Conservation (phyloP, 2,113 vertebrate genomes). For the Caretta caretta region DNA sequence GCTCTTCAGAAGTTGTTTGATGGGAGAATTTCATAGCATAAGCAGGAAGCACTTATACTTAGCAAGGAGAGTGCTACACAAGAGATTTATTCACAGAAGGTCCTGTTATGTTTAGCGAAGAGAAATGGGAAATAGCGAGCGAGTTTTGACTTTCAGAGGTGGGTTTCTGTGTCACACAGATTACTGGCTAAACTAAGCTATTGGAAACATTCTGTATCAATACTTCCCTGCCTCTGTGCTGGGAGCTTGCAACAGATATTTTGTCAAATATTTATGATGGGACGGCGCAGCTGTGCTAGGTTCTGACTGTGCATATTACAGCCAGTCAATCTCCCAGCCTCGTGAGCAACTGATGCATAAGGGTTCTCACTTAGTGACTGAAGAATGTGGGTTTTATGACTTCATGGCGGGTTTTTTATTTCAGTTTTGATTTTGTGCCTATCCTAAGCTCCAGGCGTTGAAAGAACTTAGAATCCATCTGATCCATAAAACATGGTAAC, state of each 20-base stretch:
- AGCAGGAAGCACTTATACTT: neutral
- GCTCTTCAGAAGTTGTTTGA: neutral
- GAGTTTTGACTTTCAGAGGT: neutral
- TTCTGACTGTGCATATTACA: neutral
- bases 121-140: neutral
- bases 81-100: neutral
- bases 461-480: neutral
- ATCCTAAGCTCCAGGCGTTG: neutral
- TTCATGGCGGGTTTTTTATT: neutral
- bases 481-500: neutral
- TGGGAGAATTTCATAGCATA: neutral
- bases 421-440: neutral
- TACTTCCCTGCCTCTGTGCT: neutral
- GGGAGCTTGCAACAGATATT: neutral
- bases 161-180: neutral
- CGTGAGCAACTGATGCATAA: accelerated
- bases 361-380: neutral
- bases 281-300: neutral
- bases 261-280: neutral
- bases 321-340: accelerated
- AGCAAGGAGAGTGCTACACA: neutral
- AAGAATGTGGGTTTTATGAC: neutral
- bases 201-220: neutral
- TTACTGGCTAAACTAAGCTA: neutral
- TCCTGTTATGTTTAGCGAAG: neutral